phyloP scores from a whole-genome alignment of 2,113 vertebrate genomes.

The Gallinago undulata region DNA sequence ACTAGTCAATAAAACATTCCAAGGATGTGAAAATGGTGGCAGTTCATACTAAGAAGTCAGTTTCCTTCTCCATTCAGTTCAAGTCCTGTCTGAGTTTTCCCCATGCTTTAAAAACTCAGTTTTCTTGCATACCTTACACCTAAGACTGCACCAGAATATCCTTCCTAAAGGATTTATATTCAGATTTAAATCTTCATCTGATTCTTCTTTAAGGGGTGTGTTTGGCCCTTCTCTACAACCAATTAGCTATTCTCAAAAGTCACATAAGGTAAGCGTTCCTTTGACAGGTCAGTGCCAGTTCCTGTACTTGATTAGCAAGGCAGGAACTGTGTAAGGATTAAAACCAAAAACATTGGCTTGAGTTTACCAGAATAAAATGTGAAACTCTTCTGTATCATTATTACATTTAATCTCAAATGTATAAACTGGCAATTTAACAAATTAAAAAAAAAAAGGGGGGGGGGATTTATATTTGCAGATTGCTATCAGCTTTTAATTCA shows the following conservation, averaged over 20 bases:
- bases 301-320: not conserved
- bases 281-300: not conserved
- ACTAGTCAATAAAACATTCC: not conserved
- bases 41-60: not conserved
- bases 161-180: not conserved
- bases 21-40: not conserved
- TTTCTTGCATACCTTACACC: not conserved
- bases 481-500: not conserved
- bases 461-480: not conserved
- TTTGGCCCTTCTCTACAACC: not conserved
- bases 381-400: not conserved
- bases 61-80: not conserved
- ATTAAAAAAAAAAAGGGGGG: not conserved
- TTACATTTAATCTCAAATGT: not conserved
- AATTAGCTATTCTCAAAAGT: not conserved
- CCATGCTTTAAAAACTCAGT: not conserved
- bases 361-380: not conserved
- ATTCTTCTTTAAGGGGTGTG: not conserved
- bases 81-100: not conserved
- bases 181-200: not conserved
- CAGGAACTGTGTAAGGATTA: not conserved
- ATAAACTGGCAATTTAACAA: not conserved
- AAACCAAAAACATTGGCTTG: not conserved
- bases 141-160: not conserved
- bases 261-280: not conserved